These are phyloP conservation scores for Glareola pratincola DNA, from an alignment of 2,113 vertebrate genomes.

Conservation along the genomic window DNA sequence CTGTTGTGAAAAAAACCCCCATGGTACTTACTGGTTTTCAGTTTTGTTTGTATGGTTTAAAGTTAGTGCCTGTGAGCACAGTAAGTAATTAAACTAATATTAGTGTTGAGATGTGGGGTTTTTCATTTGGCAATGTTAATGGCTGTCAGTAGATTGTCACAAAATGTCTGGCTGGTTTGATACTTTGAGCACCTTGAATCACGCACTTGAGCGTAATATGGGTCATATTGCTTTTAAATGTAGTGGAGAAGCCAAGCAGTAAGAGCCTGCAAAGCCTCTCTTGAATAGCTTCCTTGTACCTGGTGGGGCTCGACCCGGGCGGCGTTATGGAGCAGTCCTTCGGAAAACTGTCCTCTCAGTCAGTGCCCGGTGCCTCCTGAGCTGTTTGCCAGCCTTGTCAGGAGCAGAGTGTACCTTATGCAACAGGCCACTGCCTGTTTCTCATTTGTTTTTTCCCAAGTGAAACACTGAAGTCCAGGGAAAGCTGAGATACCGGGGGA, in stretches of 20 bases:
- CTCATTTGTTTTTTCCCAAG: neutral
- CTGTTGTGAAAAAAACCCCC: neutral
- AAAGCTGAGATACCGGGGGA: neutral
- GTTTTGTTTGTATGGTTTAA: slow-evolving; percentile 7
- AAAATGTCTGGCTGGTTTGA: neutral
- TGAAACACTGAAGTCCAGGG: neutral
- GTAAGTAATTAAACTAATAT: slow-evolving; percentile 38
- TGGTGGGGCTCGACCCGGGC: neutral
- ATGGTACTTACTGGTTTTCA: neutral
- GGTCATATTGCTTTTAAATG: neutral
- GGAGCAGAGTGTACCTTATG: neutral
- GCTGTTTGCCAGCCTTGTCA: neutral
- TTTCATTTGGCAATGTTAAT: slow-evolving; percentile 14
- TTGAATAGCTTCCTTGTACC: neutral
- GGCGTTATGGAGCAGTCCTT: neutral
- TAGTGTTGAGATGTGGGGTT: neutral
- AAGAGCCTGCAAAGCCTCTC: neutral
- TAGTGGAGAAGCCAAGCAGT: neutral
- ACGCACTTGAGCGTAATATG: neutral
- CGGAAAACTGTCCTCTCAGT: neutral
- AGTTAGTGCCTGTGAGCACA: slow-evolving; percentile 7
- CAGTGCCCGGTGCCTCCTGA: neutral
- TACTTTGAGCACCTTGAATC: neutral
- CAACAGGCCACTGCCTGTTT: neutral
- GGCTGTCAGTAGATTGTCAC: neutral